Evolutionary conservation across 2,888 invertebrate species (phyloP).

Genomic region (Sympetrum striolatum): DNA sequence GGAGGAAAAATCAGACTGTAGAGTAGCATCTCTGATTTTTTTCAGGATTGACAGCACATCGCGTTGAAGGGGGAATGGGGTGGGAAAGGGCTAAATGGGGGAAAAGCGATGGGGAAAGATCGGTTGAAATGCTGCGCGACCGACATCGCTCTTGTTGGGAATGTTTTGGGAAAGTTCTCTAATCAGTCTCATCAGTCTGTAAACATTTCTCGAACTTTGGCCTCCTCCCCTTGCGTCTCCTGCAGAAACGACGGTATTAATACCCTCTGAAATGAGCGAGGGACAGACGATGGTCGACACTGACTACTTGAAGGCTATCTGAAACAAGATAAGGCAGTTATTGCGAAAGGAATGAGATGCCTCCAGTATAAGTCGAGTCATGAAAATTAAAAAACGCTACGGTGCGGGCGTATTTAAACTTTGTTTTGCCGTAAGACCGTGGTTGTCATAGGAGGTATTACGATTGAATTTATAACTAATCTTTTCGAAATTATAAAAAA

Average conservation of each 20-base stretch:
- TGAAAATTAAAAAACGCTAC: not conserved
- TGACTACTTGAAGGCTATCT: not conserved
- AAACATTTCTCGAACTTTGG: conserved; percentile 41
- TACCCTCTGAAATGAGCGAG: not conserved
- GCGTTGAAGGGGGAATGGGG: not conserved
- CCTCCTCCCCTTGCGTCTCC: not conserved
- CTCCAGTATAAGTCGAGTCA: not conserved
- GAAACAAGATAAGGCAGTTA: not conserved
- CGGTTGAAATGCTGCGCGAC: conserved; percentile 9
- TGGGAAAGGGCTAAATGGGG: not conserved
- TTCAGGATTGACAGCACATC: not conserved
- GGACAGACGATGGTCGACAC: not conserved
- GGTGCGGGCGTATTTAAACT: too few species aligned
- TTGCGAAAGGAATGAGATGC: not conserved
- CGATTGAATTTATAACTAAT: too few species aligned
- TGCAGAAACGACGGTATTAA: conserved; percentile 30
- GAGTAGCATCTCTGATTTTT: not conserved
- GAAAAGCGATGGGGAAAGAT: not conserved
- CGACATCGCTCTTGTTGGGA: conserved; percentile 39
- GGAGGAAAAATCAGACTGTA: not conserved
- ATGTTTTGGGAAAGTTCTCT: conserved; percentile 36
- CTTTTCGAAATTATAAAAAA: too few species aligned
- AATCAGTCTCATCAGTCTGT: conserved; percentile 37
- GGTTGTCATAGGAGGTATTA: too few species aligned
- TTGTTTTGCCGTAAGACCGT: too few species aligned